A percentile compares a stretch with the other conserved stretches of the same genome.
These are phyloP conservation scores for Drosophila paulistorum DNA, from an alignment of 1,140 invertebrate genomes.

Conservation along the genomic window DNA sequence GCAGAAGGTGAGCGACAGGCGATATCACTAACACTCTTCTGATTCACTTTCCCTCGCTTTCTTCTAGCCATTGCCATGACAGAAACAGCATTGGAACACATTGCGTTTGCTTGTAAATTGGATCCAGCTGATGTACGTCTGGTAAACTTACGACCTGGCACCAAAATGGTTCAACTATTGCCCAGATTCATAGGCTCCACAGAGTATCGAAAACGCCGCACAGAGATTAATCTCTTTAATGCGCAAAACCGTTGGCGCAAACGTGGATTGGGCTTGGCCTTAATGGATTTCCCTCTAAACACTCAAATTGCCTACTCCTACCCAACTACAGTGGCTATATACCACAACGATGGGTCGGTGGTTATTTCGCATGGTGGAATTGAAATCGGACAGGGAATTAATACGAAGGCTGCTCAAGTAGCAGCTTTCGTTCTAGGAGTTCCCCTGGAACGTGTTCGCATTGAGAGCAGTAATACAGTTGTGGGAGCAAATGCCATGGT, in stretches of 20 bases:
- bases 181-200: slow-evolving; percentile 56
- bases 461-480: slow-evolving; percentile 88
- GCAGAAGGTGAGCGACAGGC: slow-evolving; percentile 85
- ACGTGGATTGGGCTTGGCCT: slow-evolving; percentile 85
- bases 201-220: slow-evolving; percentile 84
- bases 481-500: slow-evolving; percentile 86
- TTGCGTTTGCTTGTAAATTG: slow-evolving; percentile 86
- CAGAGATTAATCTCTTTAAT: slow-evolving; percentile 85
- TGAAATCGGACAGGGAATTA: slow-evolving; percentile 90
- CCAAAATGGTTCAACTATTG: slow-evolving; percentile 76
- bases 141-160: slow-evolving; percentile 85
- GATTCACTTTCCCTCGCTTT: not conserved
- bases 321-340: slow-evolving; percentile 86
- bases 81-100: slow-evolving; percentile 92
- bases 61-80: slow-evolving; percentile 86
- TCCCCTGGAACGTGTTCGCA: slow-evolving; percentile 87
- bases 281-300: slow-evolving; percentile 85
- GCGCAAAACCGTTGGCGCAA: slow-evolving; percentile 88
- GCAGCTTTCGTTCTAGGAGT: slow-evolving; percentile 89
- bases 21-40: too few species aligned
- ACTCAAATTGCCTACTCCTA: slow-evolving; percentile 84
- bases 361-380: slow-evolving; percentile 87
- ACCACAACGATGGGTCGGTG: slow-evolving; percentile 87
- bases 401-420: slow-evolving; percentile 88
- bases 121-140: slow-evolving; percentile 88